Evolutionary conservation across 1,140 invertebrate genomes (phyloP), one percentile per base, ranked within the genome.

Genomic region (Maniola jurtina): DNA sequence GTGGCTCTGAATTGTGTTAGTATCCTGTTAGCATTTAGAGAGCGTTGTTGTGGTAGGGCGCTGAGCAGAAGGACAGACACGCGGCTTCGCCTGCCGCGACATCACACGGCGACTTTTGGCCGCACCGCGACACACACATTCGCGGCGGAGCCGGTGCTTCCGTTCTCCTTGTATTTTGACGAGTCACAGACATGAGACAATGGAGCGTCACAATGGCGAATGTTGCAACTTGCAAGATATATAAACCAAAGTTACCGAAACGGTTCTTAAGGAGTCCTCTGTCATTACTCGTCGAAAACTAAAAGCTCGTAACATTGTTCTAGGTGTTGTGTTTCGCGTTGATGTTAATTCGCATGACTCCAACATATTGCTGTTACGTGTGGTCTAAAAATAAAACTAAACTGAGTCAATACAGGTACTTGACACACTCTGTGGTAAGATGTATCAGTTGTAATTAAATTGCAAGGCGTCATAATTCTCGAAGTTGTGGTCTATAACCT

Each of bases 261-360:
- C 42, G 42, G 11, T 40, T 55, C 11, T 55, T 36, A 66, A 11
- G 47, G 35, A n/a, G 62, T 61, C 62, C 72, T 73, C 72, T 74
- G 75, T 79, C 74, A 75, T 76, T 67, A 75, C 72, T 81, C 73
- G 75, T 75, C 72, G 70, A 75, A 78, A 72, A 77, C 70, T 78
- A 65, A 71, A 75, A 68, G 64, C 70, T 78, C 68, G 64, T 66
- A 59, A 48, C 50, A 45, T 61, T 71, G 79, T 73, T 75, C 66
- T 85, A 81, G 84, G 77, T 88, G 84, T 88, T 81, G 77, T 88
- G 84, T 88, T 83, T 78, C 84, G 85, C 83, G 84, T 86, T 86
- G 79, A 79, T 77, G 79, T 80, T 87, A 85, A 78, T 83, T 87
- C 81, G 88, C 88, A 90, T 89, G 88, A 78, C 73, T 77, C 11